Evolutionary conservation across 2,113 vertebrate genomes (phyloP), one percentile per base, ranked within the genome.

Genomic region (Anolis sagrei): DNA sequence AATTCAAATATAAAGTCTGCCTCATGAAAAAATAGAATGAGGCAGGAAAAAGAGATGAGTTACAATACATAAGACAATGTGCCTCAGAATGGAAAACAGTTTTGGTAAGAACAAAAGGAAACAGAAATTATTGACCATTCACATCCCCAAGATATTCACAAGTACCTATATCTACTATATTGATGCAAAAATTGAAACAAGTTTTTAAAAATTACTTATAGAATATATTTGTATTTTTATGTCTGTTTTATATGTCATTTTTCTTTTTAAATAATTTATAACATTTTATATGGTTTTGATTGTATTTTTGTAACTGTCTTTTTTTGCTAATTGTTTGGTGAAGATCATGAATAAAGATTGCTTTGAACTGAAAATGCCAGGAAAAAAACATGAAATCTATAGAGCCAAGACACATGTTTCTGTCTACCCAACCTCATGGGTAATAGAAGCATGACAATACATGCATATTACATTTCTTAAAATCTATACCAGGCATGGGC

Each of bases 281-380:
- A 66, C 27, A 39, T 64, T 86, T 80, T 86, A 86, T 80, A 86
- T 80, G 69, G 39, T 73, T 85, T 73, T 73, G 36, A 75, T 44
- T 61, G 70, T 75, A 39, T 34, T 79, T 84, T 86, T 86, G 51
- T 79, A 79, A 86, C 25, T 79, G 54, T 70, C 51, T 70, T 85
- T 85, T 70, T 85, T 85, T 85, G 34, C 34, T 74, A 86, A 86
- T 36, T 80, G 83, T 79, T 73, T 83, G 72, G 36, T 80, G 77
- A 80, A 74, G 44, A 80, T 39, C 32, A 51, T 49, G n/a, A 80
- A 64, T 64, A 74, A 86, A 86, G 69, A 48, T 64, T 83, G 49
- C 58, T 58, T n/a, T 72, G 70, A 84, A 69, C 5, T 69, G 58
- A 36, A 44, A 72, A 25, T 79, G 27, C 1, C 32, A 54, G 49